phyloP scores from a whole-genome alignment of 2,113 vertebrate genomes.

The Grallaria varia region DNA sequence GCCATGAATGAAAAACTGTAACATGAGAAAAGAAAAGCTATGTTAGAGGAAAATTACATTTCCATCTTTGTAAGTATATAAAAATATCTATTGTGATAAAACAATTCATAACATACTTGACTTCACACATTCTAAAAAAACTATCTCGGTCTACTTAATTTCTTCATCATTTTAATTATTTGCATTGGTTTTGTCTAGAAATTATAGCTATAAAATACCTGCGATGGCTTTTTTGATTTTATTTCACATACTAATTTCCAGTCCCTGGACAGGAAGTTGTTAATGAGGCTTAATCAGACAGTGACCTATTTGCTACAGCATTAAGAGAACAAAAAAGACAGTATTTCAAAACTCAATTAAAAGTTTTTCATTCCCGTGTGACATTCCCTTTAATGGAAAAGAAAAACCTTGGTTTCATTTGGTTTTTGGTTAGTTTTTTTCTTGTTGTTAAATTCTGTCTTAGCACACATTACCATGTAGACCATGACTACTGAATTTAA shows the following conservation, averaged over 20 bases:
- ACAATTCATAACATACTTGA: not conserved
- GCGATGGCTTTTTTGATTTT: not conserved
- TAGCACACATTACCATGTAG: not conserved
- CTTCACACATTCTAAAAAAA: not conserved
- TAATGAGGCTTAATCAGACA: not conserved
- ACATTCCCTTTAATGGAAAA: not conserved
- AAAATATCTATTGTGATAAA: not conserved
- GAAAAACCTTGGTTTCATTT: not conserved
- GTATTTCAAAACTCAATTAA: constrained; percentile 19
- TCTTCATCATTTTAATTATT: not conserved
- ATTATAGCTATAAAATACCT: not conserved
- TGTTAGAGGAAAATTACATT: not conserved
- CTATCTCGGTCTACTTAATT: not conserved
- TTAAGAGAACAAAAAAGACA: constrained; percentile 32
- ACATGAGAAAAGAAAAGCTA: not conserved
- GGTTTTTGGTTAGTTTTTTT: not conserved
- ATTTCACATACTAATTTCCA: not conserved
- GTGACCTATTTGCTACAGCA: not conserved
- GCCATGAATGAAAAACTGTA: not conserved
- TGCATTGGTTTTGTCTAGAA: not conserved
- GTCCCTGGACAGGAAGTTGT: not conserved
- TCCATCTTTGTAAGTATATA: not conserved
- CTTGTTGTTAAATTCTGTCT: not conserved
- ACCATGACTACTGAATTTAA: not conserved
- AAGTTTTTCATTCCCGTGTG: not conserved